phyloP scores from a whole-genome alignment of 2,888 invertebrate genomes.

The Sminthurides aquaticus region DNA sequence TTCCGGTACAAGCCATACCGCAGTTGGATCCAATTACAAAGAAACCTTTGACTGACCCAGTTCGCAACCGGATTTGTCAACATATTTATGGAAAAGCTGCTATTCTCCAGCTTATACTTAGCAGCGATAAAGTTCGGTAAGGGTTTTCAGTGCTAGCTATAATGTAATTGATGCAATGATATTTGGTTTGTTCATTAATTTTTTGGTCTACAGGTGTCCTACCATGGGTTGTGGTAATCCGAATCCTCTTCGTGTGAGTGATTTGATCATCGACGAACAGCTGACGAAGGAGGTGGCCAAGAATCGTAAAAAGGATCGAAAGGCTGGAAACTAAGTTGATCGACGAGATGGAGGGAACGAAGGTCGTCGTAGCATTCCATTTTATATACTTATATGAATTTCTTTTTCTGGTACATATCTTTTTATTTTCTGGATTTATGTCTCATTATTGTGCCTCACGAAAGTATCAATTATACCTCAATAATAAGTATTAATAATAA shows the following conservation, averaged over 20 bases:
- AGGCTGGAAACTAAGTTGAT: not conserved
- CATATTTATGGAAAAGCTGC: constrained; percentile 25
- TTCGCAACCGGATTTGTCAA: constrained; percentile 16
- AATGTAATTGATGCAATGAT: not conserved
- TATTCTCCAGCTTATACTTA: constrained; percentile 10
- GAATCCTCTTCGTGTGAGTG: not conserved
- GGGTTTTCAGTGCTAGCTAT: not conserved
- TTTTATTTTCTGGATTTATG: no score
- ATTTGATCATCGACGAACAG: not conserved
- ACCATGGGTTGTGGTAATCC: not conserved
- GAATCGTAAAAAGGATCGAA: not conserved
- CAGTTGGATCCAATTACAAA: constrained; percentile 25
- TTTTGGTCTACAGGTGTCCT: not conserved
- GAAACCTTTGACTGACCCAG: constrained; percentile 19
- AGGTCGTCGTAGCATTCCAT: no score
- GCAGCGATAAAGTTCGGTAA: not conserved
- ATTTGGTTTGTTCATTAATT: not conserved
- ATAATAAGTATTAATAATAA: no score
- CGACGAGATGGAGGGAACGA: not conserved
- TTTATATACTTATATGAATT: no score
- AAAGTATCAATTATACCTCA: no score
- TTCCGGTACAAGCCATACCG: constrained; percentile 16
- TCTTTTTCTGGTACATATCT: no score
- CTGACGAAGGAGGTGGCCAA: not conserved
- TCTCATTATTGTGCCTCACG: no score